Evolutionary conservation across 2,797 vertebrate species (phyloP).

Genomic region (Lycodopsis pacificus): DNA sequence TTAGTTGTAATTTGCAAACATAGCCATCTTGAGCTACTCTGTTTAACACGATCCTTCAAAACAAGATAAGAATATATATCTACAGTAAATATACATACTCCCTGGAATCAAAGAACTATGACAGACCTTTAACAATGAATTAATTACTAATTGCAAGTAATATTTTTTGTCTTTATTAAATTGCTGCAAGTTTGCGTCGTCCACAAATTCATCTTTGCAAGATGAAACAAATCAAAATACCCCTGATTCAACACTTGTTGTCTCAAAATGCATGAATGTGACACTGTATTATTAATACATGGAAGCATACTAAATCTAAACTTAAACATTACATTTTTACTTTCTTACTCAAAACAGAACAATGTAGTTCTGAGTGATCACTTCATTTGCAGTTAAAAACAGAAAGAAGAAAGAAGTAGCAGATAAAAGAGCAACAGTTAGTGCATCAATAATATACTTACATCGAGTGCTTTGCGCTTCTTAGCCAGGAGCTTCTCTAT

Average conservation of each 20-base stretch:
- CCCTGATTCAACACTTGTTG: background rate
- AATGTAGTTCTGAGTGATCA: background rate
- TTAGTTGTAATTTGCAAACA: background rate
- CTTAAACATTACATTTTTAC: background rate
- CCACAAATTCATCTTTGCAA: background rate
- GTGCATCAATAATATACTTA: slow-evolving; percentile 72
- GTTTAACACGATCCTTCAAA: background rate
- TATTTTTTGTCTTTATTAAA: background rate
- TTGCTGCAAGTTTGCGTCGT: background rate
- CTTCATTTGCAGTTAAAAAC: background rate
- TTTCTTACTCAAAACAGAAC: background rate
- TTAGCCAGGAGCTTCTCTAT: slow-evolving; percentile 96
- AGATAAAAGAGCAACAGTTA: background rate
- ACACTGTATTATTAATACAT: background rate
- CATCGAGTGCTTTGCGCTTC: slow-evolving; percentile 96
- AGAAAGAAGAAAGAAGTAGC: background rate
- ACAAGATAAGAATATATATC: background rate
- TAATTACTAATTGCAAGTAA: background rate
- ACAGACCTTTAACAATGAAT: background rate
- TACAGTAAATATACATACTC: too few relatives aligned
- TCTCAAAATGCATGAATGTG: background rate
- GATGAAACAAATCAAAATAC: background rate
- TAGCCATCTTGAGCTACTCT: background rate
- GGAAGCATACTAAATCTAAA: background rate
- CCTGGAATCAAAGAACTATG: background rate